A percentile compares a stretch with the other conserved stretches of the same genome.
phyloP scores from a whole-genome alignment of 2,113 vertebrate genomes.

The Planiliza haematocheilus region DNA sequence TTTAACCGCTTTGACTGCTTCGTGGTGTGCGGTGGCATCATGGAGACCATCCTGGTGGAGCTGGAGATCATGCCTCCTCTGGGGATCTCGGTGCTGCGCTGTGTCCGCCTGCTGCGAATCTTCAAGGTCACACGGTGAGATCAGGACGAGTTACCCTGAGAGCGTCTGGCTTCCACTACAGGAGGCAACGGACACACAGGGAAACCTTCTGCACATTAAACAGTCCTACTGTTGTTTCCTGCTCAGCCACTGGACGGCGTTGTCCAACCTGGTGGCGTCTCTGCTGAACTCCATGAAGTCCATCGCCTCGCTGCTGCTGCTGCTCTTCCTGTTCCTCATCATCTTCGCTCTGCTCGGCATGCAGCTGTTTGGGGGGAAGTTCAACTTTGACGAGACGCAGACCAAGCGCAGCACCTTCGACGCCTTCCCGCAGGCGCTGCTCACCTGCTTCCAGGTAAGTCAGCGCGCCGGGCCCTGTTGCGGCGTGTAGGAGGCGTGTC shows the following conservation, averaged over 20 bases:
- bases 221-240: slow-evolving; percentile 36
- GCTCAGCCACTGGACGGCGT: slow-evolving; percentile 92
- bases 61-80: slow-evolving; percentile 88
- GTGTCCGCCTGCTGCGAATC: slow-evolving; percentile 91
- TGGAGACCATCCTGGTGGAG: slow-evolving; percentile 92
- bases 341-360: slow-evolving; percentile 96
- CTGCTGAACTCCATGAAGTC: slow-evolving; percentile 98
- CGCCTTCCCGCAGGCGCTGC: slow-evolving; percentile 93
- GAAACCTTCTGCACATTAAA: no score
- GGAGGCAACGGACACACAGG: no score
- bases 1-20: slow-evolving; percentile 97
- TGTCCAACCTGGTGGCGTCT: slow-evolving; percentile 94
- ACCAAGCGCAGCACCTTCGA: slow-evolving; percentile 97
- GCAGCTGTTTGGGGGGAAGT: slow-evolving; percentile 97
- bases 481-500: not conserved
- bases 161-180: no score
- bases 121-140: slow-evolving; percentile 93
- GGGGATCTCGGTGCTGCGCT: slow-evolving; percentile 93
- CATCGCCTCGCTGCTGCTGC: slow-evolving; percentile 93
- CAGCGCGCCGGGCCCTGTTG: not conserved
- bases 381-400: slow-evolving; percentile 96
- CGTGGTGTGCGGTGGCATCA: slow-evolving; percentile 92
- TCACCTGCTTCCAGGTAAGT: slow-evolving; percentile 91
- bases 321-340: slow-evolving; percentile 98
- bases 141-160: no score